Percentiles rank a stretch among this genome's conserved stretches.
These are phyloP conservation scores for Nannoperca obscura DNA, from an alignment of 2,797 vertebrate genomes.

Conservation along the genomic window DNA sequence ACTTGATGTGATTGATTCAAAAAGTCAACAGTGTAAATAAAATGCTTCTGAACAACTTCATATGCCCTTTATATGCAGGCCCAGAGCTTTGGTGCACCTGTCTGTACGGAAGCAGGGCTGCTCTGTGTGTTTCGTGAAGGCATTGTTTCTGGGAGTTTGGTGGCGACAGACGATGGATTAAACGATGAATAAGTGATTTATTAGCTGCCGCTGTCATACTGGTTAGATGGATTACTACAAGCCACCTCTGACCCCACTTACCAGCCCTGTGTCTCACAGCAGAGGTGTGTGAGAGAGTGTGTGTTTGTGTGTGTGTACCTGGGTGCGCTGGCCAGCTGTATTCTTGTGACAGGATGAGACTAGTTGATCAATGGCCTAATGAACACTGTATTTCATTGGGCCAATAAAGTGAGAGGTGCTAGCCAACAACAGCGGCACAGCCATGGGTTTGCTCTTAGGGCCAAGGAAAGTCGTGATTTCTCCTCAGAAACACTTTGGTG, in stretches of 20 bases:
- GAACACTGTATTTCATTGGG: slow-evolving; percentile 87
- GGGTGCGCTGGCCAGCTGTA: slow-evolving; percentile 85
- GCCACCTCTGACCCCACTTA: slow-evolving; percentile 89
- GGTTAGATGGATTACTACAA: slow-evolving; percentile 91
- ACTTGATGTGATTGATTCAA: slow-evolving; percentile 11
- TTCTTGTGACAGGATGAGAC: slow-evolving; percentile 88
- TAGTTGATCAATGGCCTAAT: slow-evolving; percentile 90
- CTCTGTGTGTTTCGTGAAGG: slow-evolving; percentile 65
- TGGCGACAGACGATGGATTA: slow-evolving; percentile 88
- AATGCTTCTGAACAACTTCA: background rate
- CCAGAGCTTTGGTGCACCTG: slow-evolving; percentile 43
- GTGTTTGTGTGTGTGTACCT: slow-evolving; percentile 64
- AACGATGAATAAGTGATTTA: slow-evolving; percentile 92
- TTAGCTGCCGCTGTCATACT: slow-evolving; percentile 89
- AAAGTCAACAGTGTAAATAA: background rate
- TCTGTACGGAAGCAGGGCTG: slow-evolving; percentile 16
- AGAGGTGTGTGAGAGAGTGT: slow-evolving; percentile 67
- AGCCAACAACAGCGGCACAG: slow-evolving; percentile 40
- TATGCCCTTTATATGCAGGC: slow-evolving; percentile 8
- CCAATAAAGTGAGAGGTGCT: slow-evolving; percentile 82
- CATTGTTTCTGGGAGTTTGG: slow-evolving; percentile 83
- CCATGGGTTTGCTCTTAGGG: slow-evolving; percentile 50
- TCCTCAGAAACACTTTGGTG: slow-evolving; percentile 33
- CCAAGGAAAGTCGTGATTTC: slow-evolving; percentile 7
- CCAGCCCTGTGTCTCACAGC: slow-evolving; percentile 79